These are phyloP conservation scores for Caerostris darwini DNA, from an alignment of 1,140 invertebrate genomes.

Conservation along the genomic window DNA sequence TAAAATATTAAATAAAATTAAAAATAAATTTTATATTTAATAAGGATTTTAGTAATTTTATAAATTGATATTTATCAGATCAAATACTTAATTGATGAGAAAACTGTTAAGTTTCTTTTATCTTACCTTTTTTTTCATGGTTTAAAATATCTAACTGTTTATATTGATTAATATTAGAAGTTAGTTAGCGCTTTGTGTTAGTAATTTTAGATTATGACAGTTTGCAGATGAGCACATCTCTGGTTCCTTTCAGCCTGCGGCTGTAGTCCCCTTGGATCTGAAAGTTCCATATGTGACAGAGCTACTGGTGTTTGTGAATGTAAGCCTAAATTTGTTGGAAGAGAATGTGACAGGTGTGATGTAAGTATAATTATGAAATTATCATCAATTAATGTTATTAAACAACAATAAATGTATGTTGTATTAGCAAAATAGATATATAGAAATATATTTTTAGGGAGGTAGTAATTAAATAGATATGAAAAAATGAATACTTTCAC, in stretches of 20 bases:
- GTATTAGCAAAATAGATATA: neutral
- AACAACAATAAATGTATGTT: neutral
- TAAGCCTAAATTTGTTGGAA: constrained; percentile 89
- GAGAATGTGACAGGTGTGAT: constrained; percentile 92
- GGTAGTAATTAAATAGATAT: neutral
- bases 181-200: constrained; percentile 67
- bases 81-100: no score
- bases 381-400: neutral
- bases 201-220: constrained; percentile 76
- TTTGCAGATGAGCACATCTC: constrained; percentile 78
- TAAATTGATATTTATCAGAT: no score
- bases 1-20: no score
- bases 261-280: constrained; percentile 89
- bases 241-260: constrained; percentile 86
- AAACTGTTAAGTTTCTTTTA: no score
- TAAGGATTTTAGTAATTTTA: no score
- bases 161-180: neutral
- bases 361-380: constrained; percentile 83
- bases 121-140: no score
- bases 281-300: constrained; percentile 89
- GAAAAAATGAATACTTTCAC: no score
- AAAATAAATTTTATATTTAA: no score
- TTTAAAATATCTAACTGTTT: no score
- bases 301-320: constrained; percentile 95
- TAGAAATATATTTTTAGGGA: neutral